phyloP scores from a whole-genome alignment of 2,797 vertebrate species.

The Pelobates cultripes region DNA sequence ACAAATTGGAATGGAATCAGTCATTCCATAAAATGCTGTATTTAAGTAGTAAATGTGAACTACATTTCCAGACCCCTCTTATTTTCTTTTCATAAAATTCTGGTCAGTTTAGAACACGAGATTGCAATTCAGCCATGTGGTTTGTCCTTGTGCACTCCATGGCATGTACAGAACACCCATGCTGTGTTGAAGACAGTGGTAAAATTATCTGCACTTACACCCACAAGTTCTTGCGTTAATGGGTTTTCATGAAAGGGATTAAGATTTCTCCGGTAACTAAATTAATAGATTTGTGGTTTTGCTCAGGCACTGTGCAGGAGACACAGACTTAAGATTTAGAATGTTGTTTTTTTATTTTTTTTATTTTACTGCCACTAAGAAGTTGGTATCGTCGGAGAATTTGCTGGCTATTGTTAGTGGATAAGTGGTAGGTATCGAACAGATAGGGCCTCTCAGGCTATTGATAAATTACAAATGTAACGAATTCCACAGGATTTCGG shows the following conservation, averaged over 20 bases:
- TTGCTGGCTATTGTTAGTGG: too few species aligned
- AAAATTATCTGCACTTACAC: slow-evolving; percentile 41
- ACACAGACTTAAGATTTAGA: slow-evolving; percentile 3
- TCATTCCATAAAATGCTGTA: too few species aligned
- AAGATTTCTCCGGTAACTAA: slow-evolving; percentile 44
- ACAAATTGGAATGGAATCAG: too few species aligned
- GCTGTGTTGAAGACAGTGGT: slow-evolving; percentile 22
- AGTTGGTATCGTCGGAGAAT: too few species aligned
- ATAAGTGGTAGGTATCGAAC: too few species aligned
- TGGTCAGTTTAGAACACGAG: not conserved
- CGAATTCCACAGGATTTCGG: too few species aligned
- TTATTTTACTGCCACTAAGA: too few species aligned
- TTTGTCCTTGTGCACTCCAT: not conserved
- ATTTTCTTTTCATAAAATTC: not conserved
- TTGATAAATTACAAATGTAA: not conserved
- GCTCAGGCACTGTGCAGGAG: slow-evolving; percentile 21
- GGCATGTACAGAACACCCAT: slow-evolving; percentile 33
- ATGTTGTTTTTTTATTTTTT: not conserved
- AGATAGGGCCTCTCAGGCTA: too few species aligned
- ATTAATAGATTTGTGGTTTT: slow-evolving; percentile 20
- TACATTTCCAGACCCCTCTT: not conserved
- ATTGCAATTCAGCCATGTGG: not conserved
- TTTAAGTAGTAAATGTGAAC: too few species aligned
- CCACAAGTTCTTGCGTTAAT: slow-evolving; percentile 37
- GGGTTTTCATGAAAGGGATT: slow-evolving; percentile 31